These are phyloP conservation scores for Mesitornis unicolor DNA, from an alignment of 2,113 vertebrate species.

Conservation along the genomic window DNA sequence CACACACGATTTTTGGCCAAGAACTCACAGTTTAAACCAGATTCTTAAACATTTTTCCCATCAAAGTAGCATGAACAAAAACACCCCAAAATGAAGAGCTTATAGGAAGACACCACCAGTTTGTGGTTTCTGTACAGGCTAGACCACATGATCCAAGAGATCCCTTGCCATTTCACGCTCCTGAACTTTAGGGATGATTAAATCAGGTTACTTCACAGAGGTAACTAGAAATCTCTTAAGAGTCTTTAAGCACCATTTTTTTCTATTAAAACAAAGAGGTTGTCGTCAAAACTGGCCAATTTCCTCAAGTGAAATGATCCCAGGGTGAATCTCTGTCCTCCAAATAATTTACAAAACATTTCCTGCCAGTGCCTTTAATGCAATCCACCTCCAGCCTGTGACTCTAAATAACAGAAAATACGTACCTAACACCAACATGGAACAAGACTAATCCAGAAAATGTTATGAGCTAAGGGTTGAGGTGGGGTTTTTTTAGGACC, in stretches of 20 bases:
- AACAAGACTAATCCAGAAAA: not conserved
- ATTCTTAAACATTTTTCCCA: not conserved
- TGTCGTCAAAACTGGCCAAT: not conserved
- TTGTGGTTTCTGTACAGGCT: not conserved
- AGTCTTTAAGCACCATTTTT: not conserved
- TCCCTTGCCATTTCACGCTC: not conserved
- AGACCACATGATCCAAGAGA: not conserved
- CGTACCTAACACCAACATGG: not conserved
- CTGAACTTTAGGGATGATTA: not conserved
- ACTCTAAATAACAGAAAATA: not conserved
- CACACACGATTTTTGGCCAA: too few relatives aligned
- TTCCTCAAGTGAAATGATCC: not conserved
- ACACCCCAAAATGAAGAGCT: not conserved
- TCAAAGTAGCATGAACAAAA: not conserved
- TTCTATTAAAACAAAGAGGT: not conserved
- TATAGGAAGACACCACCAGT: not conserved
- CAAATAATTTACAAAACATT: not conserved
- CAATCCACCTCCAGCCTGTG: not conserved
- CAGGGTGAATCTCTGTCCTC: not conserved
- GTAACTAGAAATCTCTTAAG: not conserved
- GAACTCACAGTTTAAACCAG: not conserved
- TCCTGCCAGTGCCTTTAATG: not conserved
- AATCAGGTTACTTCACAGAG: not conserved
- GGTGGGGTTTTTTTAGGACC: not conserved
- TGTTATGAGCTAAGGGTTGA: not conserved